Evolutionary conservation across 53 echinoderm and acorn worm genomes (phyloP), one percentile per base, ranked within the genome.

Genomic region (Zoroaster sp.): DNA sequence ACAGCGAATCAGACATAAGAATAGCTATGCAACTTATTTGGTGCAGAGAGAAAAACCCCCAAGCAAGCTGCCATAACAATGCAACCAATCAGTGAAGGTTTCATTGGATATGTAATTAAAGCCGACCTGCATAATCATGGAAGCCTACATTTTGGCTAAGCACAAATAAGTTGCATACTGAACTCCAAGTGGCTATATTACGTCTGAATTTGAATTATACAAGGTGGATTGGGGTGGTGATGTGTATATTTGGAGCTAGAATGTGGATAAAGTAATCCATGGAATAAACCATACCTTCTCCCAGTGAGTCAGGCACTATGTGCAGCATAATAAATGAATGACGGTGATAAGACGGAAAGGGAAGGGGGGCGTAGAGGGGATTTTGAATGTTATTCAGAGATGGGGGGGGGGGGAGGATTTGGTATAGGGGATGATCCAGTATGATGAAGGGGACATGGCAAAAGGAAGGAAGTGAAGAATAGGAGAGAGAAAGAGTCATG

Each of bases 261-360:
- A 76, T 31, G 44, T 21, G n/a, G 23, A 76, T 23, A 79, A 63
- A 79, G 39, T 59, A 81, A 81, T 66, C 67, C 81, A 81, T 81
- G 42, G 43, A 81, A 66, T 65, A 9, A 66, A 66, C 39, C 66
- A 81, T 95, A 95, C 96, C 96, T 95, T 95, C 90, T 95, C 96
- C 96, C 96, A 95, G 93, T 95, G 91, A 91, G 93, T 95, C 93
- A 93, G 96, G 92, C 96, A 93, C 96, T 95, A 92, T 93, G 93
- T 89, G 78, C 78, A 89, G 79, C 78, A 70, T 78, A 63, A 77
- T 52, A 72, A 66, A 35, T 33, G 76, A 44, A 44, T 66, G 69
- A 37, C 12, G 67, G 73, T 21, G 37, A 47, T 45, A 53, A 86
- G 53, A 69, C 46, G 37, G 87, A 43, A 15, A 31, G 87, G 73